Base-by-base conservation (phyloP, 1,140 invertebrate genomes). In the Zaprionus ornatus region DNA sequence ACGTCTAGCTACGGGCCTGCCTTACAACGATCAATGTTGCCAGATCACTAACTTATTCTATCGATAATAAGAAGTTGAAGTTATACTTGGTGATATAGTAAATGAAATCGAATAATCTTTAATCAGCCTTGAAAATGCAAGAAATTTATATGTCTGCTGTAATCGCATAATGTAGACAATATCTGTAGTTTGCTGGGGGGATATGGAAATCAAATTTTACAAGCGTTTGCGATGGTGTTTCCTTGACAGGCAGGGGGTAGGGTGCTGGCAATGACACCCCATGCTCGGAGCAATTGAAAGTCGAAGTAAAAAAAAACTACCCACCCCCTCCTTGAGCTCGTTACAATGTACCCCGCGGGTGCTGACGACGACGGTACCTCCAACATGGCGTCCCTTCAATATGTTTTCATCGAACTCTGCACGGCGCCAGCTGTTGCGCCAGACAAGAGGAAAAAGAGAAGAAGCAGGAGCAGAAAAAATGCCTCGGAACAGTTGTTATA, bases 321-420 rank as follows among this genome's bases (percentile, higher is more conserved):
- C 12, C 45, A 19, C 45, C 19, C 19, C 19, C 57, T 25, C 9
- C 15, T 35, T 23, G 23, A 10, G 57, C 50, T 55, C 37, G 57
- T 62, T 61, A 74, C 57, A 74, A 55, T 55, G 75, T 76, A n/a
- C 37, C 63, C 65, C 52, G 82, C 37, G 68, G 77, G 75, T 54
- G 79, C 79, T 54, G 67, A 60, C 29, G 67, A 60, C 59, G 40
- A 64, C n/a, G 45, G 23, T 25, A 10, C 57, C 37, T 60, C 74
- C 50, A 61, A 37, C 37, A 35, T 55, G 66, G 56, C 61, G 52
- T 60, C 45, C 67, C 54, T 59, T 72, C 83, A 87, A 88, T 87
- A 80, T 83, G 83, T 83, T 83, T 78, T 71, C 83, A 87, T 87
- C 79, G 84, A 88, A 80, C 83, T 73, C 77, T 78, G 71, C 70